Evolutionary conservation across 2,113 vertebrate genomes (phyloP), one percentile per base, ranked within the genome.

Genomic region (Danionella cerebrum): DNA sequence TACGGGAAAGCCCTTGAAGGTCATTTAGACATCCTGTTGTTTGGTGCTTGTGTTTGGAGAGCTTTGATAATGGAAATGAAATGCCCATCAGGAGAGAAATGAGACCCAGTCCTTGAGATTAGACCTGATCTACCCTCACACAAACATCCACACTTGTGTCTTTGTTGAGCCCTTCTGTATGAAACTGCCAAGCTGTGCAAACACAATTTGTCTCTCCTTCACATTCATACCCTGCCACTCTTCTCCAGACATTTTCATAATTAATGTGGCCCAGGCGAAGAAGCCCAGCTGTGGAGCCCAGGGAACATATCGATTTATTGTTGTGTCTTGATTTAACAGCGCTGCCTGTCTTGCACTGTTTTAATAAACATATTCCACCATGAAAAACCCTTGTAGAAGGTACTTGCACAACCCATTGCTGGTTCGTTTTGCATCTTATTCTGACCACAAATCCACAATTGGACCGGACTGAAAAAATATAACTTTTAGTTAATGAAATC

Each of bases 101-200:
- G 10, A 44, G 29, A 29, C 31, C 33, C 16, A 19, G 45, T 58
- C 54, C 31, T 51, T 29, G 19, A 52, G 35, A 35, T 51, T 21
- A 19, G 65, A 19, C 18, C 31, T 10, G 13, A 42, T 69, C 31
- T 69, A 21, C 36, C 5, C 14, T 14, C 7, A 18, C 58, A 11
- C 33, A 38, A 41, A 19, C 22, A 18, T 10, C 5, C 13, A 7
- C 16, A 22, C 65, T 48, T 8, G 44, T 35, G 25, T 41, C 47
- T 68, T 70, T 71, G 16, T 78, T 82, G 78, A 84, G 76, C 73
- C 69, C 55, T 45, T 31, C 52, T 65, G 69, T 78, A 77, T 79
- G 79, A 79, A 70, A 63, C 71, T 24, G 25, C 72, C 80, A 83
- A 82, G 80, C 84, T 84, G 82, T 79, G 77, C 80, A 87, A 86